phyloP scores from a whole-genome alignment of 2,797 vertebrate species.

The Xyrichtys novacula region DNA sequence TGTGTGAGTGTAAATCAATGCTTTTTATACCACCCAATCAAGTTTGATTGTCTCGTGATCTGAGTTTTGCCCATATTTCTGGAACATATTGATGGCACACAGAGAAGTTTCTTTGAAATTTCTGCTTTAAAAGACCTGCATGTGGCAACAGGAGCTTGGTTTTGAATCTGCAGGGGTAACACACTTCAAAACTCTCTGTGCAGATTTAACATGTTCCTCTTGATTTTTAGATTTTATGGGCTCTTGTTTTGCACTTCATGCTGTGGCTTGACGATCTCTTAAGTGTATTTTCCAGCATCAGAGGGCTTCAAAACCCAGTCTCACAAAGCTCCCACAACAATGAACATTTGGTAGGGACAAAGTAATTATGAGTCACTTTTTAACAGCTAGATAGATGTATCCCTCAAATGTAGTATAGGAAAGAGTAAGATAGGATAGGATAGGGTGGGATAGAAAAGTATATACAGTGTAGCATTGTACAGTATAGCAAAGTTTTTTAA shows the following conservation, averaged over 20 bases:
- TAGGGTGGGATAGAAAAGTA: no score
- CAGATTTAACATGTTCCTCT: slow-evolving; percentile 10
- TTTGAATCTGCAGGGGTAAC: no score
- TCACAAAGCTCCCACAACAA: no score
- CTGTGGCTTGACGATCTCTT: not conserved
- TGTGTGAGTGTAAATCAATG: not conserved
- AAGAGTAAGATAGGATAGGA: no score
- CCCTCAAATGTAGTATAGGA: no score
- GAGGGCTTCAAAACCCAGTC: not conserved
- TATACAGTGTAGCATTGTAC: no score
- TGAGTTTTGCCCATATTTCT: not conserved
- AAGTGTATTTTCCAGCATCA: slow-evolving; percentile 6
- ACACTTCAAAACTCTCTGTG: no score
- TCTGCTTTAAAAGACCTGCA: not conserved
- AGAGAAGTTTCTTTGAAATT: not conserved
- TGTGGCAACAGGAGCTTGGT: not conserved
- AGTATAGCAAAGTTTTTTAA: no score
- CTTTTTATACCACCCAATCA: not conserved
- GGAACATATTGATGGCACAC: not conserved
- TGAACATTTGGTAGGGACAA: no score
- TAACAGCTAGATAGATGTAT: no score
- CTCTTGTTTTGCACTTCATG: not conserved
- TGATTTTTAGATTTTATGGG: not conserved
- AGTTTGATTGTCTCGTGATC: not conserved
- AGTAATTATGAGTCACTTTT: no score